phyloP scores from a whole-genome alignment of 2,113 vertebrate species.

The Cyrtonyx montezumae region DNA sequence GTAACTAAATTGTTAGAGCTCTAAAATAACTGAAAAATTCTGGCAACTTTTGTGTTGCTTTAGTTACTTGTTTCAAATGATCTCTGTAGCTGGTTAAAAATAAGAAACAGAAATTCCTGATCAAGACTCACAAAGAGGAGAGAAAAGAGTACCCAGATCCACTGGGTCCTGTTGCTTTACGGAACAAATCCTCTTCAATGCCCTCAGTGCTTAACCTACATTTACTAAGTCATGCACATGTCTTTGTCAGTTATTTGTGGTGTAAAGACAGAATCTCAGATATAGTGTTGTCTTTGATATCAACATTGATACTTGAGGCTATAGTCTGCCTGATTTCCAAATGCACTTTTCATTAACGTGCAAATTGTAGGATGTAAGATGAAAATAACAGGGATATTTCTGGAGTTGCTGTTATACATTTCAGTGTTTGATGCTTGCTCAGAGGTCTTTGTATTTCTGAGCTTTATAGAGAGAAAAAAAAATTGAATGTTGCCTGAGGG shows the following conservation, averaged over 20 bases:
- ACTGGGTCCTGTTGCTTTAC: not conserved
- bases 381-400: not conserved
- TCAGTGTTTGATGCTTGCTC: not conserved
- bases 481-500: not conserved
- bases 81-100: not conserved
- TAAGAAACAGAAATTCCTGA: not conserved
- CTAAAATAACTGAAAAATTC: not conserved
- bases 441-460: not conserved
- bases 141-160: rapidly evolving
- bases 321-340: not conserved
- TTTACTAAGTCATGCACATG: not conserved
- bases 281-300: not conserved
- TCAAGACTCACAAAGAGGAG: not conserved
- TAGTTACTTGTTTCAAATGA: not conserved
- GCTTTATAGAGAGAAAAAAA: not conserved
- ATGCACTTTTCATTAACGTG: not conserved
- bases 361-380: not conserved
- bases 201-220: not conserved
- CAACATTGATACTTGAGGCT: rapidly evolving
- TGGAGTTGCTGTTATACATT: not conserved
- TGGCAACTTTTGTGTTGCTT: not conserved
- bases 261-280: not conserved
- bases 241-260: not conserved
- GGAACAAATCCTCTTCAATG: not conserved
- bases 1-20: not conserved